Evolutionary conservation across 2,113 vertebrate species (phyloP).

Genomic region (Benthochromis sp.): DNA sequence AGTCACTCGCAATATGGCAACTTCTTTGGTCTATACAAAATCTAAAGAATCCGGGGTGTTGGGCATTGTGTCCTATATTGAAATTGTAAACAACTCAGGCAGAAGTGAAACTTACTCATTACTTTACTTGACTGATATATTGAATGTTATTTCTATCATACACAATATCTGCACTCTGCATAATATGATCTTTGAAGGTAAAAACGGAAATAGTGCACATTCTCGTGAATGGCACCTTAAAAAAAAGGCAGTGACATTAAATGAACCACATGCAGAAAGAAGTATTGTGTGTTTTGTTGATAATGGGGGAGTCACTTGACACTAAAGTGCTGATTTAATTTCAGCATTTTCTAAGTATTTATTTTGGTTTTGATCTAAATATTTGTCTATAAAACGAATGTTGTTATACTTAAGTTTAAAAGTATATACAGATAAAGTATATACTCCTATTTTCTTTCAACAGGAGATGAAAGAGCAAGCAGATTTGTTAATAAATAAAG

Average conservation of each 20-base stretch:
- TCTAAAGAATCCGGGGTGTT: slow-evolving; percentile 13
- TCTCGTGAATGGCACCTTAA: neutral
- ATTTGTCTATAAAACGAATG: neutral
- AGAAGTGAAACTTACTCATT: neutral
- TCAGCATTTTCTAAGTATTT: slow-evolving; percentile 39
- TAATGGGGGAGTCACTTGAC: slow-evolving; percentile 7
- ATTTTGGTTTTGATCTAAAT: slow-evolving; percentile 15
- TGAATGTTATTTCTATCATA: neutral
- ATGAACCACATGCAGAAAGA: neutral
- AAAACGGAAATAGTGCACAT: neutral
- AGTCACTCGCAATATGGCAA: slow-evolving; percentile 46
- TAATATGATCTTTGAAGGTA: neutral
- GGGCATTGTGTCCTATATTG: neutral
- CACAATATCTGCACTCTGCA: neutral
- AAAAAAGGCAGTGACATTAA: neutral
- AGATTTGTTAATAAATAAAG: neutral
- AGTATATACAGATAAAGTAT: slow-evolving; percentile 5
- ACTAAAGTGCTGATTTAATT: slow-evolving; percentile 25
- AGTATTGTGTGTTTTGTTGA: neutral
- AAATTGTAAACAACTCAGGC: neutral
- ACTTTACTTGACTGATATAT: neutral
- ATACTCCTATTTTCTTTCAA: neutral
- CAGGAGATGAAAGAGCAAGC: neutral
- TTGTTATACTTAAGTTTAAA: neutral
- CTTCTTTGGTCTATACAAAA: slow-evolving; percentile 72